Base-by-base conservation (phyloP, 1,140 invertebrate genomes). In the Temnothorax longispinosus region DNA sequence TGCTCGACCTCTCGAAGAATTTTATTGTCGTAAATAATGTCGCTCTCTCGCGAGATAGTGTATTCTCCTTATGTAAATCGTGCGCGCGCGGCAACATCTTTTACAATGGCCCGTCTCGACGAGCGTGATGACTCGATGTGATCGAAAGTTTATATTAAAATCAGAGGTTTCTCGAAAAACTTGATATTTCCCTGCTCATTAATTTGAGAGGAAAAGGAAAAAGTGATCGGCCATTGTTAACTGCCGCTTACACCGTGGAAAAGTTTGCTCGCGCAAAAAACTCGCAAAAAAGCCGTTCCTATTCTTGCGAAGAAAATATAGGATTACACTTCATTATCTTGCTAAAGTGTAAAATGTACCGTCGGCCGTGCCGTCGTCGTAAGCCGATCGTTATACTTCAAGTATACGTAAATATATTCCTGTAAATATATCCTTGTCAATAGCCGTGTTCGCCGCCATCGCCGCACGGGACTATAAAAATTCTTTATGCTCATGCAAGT, bases 331-430 rank as follows among this genome's bases (percentile, higher is more conserved):
- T 85, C 72, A 89, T 67, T 76, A 80, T 69, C 76, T 80, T 72
- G 88, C 69, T 86, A 89, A 89, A 88, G 82, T 78, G 60, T 77
- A 67, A 81, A 89, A 81, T 80, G 85, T 84, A 75, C 87, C 87
- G 75, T 87, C 86, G 82, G 47, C 74, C 35, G 50, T 85, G 76
- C 71, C 82, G 75, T 76, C 87, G 87, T 88, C 80, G 88, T 77
- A 69, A 89, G 86, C 88, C 88, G 87, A 88, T 80, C 88, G 88
- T 89, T 89, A 89, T 89, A 89, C 87, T 89, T 89, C 60, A 44
- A 71, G 64, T 81, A 71, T 56, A 71, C 64, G 50, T 71, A 81
- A 71, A 81, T 81, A 81, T 81, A 81, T 81, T 81, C 77, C 52
- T n/a, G 64, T 81, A 81, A 81, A 81, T 81, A 81, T 81, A 81